phyloP scores from a whole-genome alignment of 1,140 invertebrate genomes.

The Popillia japonica region DNA sequence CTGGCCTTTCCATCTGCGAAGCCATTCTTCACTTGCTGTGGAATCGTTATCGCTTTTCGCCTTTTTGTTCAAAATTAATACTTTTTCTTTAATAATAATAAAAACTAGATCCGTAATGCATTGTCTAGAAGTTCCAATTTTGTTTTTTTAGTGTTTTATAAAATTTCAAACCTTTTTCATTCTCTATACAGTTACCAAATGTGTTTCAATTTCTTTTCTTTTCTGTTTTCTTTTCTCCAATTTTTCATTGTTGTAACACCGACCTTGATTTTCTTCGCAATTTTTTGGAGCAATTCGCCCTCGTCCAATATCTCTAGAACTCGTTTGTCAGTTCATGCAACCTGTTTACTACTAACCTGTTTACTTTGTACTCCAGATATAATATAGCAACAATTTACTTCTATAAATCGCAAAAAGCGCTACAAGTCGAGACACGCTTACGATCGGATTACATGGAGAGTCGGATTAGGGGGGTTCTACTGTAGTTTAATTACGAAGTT shows the following conservation, averaged over 20 bases:
- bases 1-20: not conserved
- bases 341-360: not conserved
- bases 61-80: too few species aligned
- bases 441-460: slow-evolving; percentile 16
- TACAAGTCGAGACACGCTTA: not conserved
- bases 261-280: not conserved
- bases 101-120: too few species aligned
- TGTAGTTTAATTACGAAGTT: too few species aligned
- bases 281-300: not conserved
- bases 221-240: too few species aligned
- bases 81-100: too few species aligned
- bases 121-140: too few species aligned
- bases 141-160: too few species aligned
- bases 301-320: not conserved
- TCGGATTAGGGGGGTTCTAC: slow-evolving; percentile 10
- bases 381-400: too few species aligned
- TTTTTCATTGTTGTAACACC: not conserved
- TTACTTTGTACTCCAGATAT: not conserved
- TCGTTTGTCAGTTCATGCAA: not conserved
- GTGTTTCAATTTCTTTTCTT: too few species aligned
- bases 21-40: not conserved
- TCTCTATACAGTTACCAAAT: too few species aligned
- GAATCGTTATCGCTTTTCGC: not conserved
- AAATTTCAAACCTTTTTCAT: too few species aligned
- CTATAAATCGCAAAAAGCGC: not conserved